Evolutionary conservation across 37 sponge, comb jelly and placozoan species (phyloP), one percentile per base, ranked within the genome.

Genomic region (Spongilla lacustris): DNA sequence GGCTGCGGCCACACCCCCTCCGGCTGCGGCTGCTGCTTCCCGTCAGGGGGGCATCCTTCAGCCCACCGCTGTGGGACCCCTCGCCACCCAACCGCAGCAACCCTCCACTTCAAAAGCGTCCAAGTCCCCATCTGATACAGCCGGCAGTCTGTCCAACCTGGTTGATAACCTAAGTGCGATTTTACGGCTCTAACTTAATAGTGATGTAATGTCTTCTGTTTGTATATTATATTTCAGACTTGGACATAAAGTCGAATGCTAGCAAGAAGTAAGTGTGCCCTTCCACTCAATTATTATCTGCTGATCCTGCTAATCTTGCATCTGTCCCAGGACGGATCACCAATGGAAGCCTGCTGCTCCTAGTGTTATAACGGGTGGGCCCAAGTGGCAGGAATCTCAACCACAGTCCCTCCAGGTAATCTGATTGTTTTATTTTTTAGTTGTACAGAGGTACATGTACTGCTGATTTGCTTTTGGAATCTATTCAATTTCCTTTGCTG

Each of bases 341-440:
- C 87, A 91, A 73, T 87, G 91, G 91, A 87, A 74, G 50, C 81
- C 86, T 13, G 69, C 92, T 17, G 74, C 22, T 48, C 76, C 68
- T 19, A 21, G 37, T 9, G 68, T 91, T 66, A 84, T 71, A 66
- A 91, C 94, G 22, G 94, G 94, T 23, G 94, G 92, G 14, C 73
- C 77, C 0, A 87, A 87, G 46, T 93, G 83, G 83, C 83, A 83
- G 80, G 29, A 34, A 13, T 68, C 68, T 27, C 76, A 76, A 23
- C 85, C 77, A 4, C 77, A 46, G 46, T 4, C 46, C 8, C 8
- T 46, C 8, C 46, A 46, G 46, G 46, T 46, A 46, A 46, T 46
- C 4, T 46, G 46, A 46, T n/a, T n/a, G n/a, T n/a, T n/a, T n/a
- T n/a, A n/a, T n/a, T n/a, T n/a, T n/a, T n/a, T n/a, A n/a, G n/a